A percentile compares a stretch with the other conserved stretches of the same genome.
Evolutionary conservation across 2,113 vertebrate genomes (phyloP).

Genomic region (Hydrochoerus hydrochaeris): DNA sequence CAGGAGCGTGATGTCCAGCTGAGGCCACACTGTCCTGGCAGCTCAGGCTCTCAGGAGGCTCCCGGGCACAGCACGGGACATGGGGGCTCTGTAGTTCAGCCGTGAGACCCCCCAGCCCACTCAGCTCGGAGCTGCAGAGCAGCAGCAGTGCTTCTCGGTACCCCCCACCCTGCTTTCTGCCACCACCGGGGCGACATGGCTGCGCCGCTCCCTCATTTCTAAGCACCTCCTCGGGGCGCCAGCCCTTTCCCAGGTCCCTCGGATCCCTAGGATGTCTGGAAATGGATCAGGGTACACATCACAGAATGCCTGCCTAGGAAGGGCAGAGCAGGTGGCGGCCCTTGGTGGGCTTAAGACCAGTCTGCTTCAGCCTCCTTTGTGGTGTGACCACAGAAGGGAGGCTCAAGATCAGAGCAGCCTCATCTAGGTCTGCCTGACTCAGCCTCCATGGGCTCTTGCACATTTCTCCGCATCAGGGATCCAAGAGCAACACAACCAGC

Average conservation of each 20-base stretch:
- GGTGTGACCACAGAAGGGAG: not conserved
- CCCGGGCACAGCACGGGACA: too few species aligned
- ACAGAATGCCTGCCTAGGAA: not conserved
- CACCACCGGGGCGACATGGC: not conserved
- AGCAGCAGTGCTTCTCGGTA: fast-evolving
- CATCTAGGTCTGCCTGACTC: not conserved
- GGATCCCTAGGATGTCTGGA: fast-evolving
- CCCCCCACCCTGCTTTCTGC: too few species aligned
- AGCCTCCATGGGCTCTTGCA: not conserved
- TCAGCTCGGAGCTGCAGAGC: not conserved
- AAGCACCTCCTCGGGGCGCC: fast-evolving
- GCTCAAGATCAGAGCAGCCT: not conserved
- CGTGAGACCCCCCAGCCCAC: not conserved
- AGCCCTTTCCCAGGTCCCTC: not conserved
- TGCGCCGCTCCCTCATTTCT: not conserved
- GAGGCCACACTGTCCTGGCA: too few species aligned
- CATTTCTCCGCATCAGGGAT: fast-evolving
- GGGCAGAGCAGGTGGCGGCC: not conserved
- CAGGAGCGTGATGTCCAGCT: too few species aligned
- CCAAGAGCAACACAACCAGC: not conserved
- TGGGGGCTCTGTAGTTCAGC: too few species aligned
- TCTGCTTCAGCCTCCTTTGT: not conserved
- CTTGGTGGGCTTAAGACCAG: not conserved
- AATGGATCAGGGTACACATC: not conserved
- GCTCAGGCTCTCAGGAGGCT: too few species aligned